Percentiles rank a stretch among this genome's conserved stretches.
Evolutionary conservation across 2,888 invertebrate species (phyloP).

Genomic region (Eudemis profundana): DNA sequence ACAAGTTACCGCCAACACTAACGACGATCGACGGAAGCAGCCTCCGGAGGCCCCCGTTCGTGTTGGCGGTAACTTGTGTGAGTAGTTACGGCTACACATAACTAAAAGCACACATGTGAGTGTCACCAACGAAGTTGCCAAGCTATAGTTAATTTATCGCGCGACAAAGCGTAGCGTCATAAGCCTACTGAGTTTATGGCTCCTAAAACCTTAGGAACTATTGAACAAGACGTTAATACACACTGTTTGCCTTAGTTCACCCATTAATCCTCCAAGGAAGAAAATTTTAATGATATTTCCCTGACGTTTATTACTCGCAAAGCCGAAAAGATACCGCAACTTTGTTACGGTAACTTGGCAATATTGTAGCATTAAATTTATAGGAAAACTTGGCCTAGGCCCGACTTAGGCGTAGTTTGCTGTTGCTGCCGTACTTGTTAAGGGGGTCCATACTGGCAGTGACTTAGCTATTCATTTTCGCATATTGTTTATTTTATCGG

Average conservation of each 20-base stretch:
- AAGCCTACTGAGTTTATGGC: too few relatives aligned
- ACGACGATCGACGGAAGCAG: too few relatives aligned
- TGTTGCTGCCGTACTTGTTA: neutral
- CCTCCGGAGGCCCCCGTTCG: too few relatives aligned
- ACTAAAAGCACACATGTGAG: too few relatives aligned
- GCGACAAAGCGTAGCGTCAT: too few relatives aligned
- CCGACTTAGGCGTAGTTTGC: slow-evolving; percentile 49
- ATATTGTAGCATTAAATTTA: slow-evolving; percentile 64
- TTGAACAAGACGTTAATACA: slow-evolving; percentile 7
- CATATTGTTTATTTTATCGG: too few relatives aligned
- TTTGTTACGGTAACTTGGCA: slow-evolving; percentile 51
- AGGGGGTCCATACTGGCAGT: neutral
- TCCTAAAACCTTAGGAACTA: slow-evolving; percentile 2
- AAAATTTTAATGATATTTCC: slow-evolving; percentile 34
- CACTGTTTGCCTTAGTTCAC: slow-evolving; percentile 20
- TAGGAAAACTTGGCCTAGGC: slow-evolving; percentile 59
- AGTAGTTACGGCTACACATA: too few relatives aligned
- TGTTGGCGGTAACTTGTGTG: too few relatives aligned
- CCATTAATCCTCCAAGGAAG: slow-evolving; percentile 24
- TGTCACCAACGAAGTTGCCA: too few relatives aligned
- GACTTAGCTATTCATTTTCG: too few relatives aligned
- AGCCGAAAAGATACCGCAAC: slow-evolving; percentile 49
- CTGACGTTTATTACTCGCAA: slow-evolving; percentile 47
- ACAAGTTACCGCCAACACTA: too few relatives aligned
- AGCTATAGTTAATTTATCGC: too few relatives aligned